Conservation (phyloP, 1,140 invertebrate species). For the Battus philenor region DNA sequence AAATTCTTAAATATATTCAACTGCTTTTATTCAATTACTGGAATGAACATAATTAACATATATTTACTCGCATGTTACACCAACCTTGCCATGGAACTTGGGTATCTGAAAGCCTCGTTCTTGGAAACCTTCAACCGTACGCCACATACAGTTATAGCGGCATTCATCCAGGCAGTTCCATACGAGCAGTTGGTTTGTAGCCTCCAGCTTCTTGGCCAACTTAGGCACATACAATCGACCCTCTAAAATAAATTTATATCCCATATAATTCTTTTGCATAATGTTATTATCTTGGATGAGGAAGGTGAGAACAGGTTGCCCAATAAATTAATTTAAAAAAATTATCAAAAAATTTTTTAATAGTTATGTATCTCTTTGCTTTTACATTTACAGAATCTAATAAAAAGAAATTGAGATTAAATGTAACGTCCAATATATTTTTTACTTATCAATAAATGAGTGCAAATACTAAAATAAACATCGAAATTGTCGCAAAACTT, state of each 20-base stretch:
- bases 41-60: too few relatives aligned
- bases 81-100: slow-evolving; percentile 97
- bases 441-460: too few relatives aligned
- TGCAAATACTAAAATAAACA: too few relatives aligned
- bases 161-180: slow-evolving; percentile 92
- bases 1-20: too few relatives aligned
- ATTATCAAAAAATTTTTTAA: background rate
- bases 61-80: too few relatives aligned
- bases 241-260: slow-evolving; percentile 46
- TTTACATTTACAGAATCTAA: background rate
- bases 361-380: background rate
- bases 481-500: too few relatives aligned
- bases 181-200: slow-evolving; percentile 76
- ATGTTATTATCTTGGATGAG: too few relatives aligned
- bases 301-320: too few relatives aligned
- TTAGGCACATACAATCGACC: slow-evolving; percentile 76
- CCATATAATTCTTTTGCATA: background rate
- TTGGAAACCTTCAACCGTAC: slow-evolving; percentile 87
- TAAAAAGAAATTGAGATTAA: background rate
- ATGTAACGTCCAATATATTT: background rate
- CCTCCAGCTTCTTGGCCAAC: slow-evolving; percentile 67
- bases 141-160: slow-evolving; percentile 95
- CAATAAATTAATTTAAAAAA: too few relatives aligned
- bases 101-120: slow-evolving; percentile 83
- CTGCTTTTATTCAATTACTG: too few relatives aligned